Conservation (phyloP, 1,140 invertebrate species). For the Zaprionus lachaisei region DNA sequence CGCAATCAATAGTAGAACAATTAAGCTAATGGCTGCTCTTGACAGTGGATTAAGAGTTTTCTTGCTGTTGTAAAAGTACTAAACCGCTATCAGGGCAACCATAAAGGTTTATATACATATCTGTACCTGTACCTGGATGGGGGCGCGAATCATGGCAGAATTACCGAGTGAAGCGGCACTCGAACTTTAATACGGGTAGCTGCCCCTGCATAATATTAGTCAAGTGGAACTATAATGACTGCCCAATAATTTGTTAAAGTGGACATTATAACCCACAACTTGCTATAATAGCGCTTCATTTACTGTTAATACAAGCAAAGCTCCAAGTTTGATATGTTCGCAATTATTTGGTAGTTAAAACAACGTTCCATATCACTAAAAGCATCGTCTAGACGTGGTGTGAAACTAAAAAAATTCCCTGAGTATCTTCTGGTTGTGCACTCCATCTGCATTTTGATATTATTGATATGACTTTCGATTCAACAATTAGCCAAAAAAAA, state of each 20-base stretch:
- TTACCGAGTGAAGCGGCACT: not conserved
- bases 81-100: not conserved
- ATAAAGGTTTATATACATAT: slow-evolving; percentile 1
- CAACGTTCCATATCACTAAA: not conserved
- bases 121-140: not conserved
- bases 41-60: slow-evolving; percentile 16
- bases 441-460: not conserved
- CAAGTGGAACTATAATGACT: not conserved
- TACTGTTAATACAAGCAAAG: not conserved
- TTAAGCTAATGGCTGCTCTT: slow-evolving; percentile 32
- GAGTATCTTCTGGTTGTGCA: slow-evolving; percentile 15
- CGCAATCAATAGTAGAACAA: slow-evolving; percentile 20
- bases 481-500: slow-evolving; percentile 22
- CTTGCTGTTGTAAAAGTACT: not conserved
- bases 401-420: not conserved
- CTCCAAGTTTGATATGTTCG: not conserved
- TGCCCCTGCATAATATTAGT: slow-evolving; percentile 7
- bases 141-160: not conserved
- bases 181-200: not conserved
- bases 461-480: slow-evolving; percentile 16
- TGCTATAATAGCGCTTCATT: not conserved
- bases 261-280: not conserved
- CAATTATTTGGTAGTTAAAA: not conserved
- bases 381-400: not conserved
- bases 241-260: not conserved